Percentiles rank a stretch among this genome's conserved stretches.
Evolutionary conservation across 1,140 invertebrate genomes (phyloP).

Genomic region (Brachionus calyciflorus): DNA sequence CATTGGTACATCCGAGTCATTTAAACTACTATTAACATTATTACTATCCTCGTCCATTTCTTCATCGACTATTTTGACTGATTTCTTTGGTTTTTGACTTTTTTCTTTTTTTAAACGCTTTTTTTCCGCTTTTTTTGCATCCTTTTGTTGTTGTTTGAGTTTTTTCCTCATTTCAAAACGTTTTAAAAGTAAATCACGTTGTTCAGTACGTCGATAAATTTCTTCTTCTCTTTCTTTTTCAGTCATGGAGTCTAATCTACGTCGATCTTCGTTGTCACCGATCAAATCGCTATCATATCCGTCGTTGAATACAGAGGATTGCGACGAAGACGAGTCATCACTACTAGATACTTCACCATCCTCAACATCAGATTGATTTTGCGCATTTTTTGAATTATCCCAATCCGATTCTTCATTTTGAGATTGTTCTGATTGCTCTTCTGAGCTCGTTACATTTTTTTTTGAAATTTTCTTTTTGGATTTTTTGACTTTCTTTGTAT

Average conservation of each 20-base stretch:
- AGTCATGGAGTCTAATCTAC: slow-evolving; percentile 11
- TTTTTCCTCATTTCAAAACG: slow-evolving; percentile 42
- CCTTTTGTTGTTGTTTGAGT: slow-evolving; percentile 36
- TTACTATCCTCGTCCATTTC: background rate
- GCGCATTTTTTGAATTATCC: background rate
- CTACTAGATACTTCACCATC: slow-evolving; percentile 18
- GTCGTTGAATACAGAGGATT: slow-evolving; percentile 39
- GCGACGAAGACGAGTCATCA: background rate
- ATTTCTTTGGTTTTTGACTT: background rate
- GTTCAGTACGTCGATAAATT: slow-evolving; percentile 32
- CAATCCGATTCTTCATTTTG: background rate
- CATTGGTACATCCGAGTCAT: slow-evolving; percentile 11
- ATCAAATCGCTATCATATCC: slow-evolving; percentile 39
- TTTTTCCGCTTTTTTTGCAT: slow-evolving; percentile 17
- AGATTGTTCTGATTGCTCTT: background rate
- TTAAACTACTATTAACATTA: background rate
- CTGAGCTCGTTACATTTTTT: background rate
- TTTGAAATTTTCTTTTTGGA: background rate
- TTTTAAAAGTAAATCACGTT: background rate
- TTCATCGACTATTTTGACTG: background rate
- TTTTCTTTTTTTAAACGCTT: background rate
- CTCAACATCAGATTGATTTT: slow-evolving; percentile 5
- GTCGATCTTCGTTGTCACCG: slow-evolving; percentile 44
- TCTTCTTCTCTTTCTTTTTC: slow-evolving; percentile 47
- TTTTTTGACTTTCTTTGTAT: too few relatives aligned